phyloP scores from a whole-genome alignment of 2,113 vertebrate species.

The Gavialis gangeticus region DNA sequence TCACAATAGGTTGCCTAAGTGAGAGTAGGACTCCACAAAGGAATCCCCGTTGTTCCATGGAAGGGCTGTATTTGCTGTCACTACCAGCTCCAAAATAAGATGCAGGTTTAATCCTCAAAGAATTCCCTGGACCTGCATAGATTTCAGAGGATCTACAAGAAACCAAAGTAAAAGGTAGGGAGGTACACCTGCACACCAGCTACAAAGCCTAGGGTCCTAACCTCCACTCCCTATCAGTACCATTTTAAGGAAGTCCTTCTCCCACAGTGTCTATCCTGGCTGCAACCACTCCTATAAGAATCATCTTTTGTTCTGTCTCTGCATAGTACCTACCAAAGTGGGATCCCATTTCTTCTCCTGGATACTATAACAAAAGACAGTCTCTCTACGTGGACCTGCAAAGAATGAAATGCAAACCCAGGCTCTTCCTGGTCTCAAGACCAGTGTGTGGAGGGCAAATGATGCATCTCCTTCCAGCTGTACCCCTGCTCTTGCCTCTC shows the following conservation, averaged over 20 bases:
- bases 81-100: background rate
- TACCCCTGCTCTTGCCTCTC: no score
- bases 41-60: background rate
- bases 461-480: no score
- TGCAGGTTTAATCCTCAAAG: background rate
- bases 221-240: background rate
- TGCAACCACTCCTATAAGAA: background rate
- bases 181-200: background rate
- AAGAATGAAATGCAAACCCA: no score
- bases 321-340: background rate
- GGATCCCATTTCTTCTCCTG: background rate
- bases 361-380: background rate
- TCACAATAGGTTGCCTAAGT: background rate
- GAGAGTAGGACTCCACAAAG: background rate
- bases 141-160: background rate
- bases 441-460: no score
- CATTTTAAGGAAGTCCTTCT: background rate
- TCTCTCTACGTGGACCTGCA: no score
- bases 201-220: background rate
- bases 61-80: background rate
- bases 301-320: background rate
- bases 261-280: background rate
- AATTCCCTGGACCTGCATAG: no score
- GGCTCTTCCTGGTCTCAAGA: no score
- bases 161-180: background rate